Percentiles rank a stretch among this genome's conserved stretches.
These are phyloP conservation scores for Pseudomyrmex dendroicus DNA, from an alignment of 1,140 invertebrate genomes.

Conservation along the genomic window DNA sequence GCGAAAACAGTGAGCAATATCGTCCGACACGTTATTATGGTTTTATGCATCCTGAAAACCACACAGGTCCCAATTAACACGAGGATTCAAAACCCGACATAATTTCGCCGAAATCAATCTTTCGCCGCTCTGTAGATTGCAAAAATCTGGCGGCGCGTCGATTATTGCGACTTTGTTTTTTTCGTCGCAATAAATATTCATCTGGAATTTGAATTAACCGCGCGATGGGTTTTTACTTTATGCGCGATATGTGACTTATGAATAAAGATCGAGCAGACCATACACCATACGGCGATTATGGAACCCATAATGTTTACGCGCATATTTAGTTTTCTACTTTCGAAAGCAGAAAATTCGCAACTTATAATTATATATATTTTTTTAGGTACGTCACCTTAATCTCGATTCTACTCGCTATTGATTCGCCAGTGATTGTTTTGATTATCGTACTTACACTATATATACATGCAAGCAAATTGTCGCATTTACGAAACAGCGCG, in stretches of 20 bases:
- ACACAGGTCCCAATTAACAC: neutral
- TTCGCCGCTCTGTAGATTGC: no score
- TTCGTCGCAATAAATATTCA: neutral
- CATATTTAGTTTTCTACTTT: neutral
- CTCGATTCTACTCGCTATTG: neutral
- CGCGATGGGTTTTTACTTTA: slow-evolving; percentile 1
- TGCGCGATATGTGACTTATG: no score
- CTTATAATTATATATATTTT: neutral
- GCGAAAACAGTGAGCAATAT: slow-evolving; percentile 53
- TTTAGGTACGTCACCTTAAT: no score
- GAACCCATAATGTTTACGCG: neutral
- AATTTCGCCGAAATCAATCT: neutral
- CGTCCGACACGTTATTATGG: slow-evolving; percentile 24
- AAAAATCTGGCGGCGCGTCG: no score
- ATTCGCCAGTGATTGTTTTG: neutral
- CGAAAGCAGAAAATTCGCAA: neutral
- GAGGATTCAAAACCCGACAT: slow-evolving; percentile 23
- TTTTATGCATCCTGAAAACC: slow-evolving; percentile 28
- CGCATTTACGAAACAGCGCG: neutral
- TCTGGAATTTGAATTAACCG: neutral
- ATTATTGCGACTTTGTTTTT: neutral
- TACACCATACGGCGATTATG: neutral
- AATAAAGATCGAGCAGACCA: neutral
- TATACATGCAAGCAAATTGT: neutral
- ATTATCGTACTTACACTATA: neutral